Evolutionary conservation across 2,797 vertebrate species (phyloP), one percentile per base, ranked within the genome.

Genomic region (Sparus aurata): DNA sequence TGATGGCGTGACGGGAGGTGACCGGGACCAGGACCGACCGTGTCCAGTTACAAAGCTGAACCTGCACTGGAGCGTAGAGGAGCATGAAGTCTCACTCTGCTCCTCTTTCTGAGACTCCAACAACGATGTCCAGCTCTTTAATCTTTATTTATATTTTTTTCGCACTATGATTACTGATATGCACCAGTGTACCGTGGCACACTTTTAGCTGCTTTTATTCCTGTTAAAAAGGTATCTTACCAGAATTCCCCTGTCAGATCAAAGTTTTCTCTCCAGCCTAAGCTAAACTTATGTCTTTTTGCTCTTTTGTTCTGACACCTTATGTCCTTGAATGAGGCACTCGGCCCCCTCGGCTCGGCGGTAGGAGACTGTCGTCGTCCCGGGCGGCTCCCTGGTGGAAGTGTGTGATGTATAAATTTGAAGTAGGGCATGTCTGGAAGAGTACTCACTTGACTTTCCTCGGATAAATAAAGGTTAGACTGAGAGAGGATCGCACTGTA

Each of bases 1-100:
- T 0, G 96, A 97, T 87, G 80, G 96, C 81, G 93, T 1, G 86
- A 47, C 60, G 12, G 59, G 9, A 9, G 43, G 16, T 10, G 79
- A 55, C 5, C 55, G 61, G 27, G 79, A 55, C 5, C 55, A 58
- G 16, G 30, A 13, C 41, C 22, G 7, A 34, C 34, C 8, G 4
- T 10, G 11, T 65, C 25, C 55, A 73, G 18, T n/a, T 4, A 46
- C 17, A n/a, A 54, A 34, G 45, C 8, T 62, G 7, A 49, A 72
- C 68, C 47, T 45, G 53, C 68, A 50, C 22, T 59, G 59, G 23
- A 69, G 57, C 55, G 10, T 10, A 53, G 47, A 54, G 27, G 41
- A 64, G 68, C 22, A 22, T 12, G 59, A 3, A 5, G 23, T 6
- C 46, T 49, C 22, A 12, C 66, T 54, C 25, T 57, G 34, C 61